phyloP scores from a whole-genome alignment of 2,888 invertebrate species.

The Oscheius sp. region DNA sequence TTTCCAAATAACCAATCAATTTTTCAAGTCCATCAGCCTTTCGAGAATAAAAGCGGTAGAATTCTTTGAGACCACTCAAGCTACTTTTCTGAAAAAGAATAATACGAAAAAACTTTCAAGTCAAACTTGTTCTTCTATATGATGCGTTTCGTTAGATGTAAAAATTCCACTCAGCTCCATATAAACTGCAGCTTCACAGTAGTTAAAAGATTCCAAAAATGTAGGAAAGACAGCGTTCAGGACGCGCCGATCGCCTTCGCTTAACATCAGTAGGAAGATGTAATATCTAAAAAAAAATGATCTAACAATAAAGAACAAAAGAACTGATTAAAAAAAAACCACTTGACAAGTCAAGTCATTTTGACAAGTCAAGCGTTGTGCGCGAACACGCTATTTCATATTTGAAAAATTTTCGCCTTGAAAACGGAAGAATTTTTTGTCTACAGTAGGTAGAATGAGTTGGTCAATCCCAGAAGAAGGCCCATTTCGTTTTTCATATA shows the following conservation, averaged over 20 bases:
- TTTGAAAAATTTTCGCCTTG: too few species aligned
- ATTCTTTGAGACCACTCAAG: neutral
- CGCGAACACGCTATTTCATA: too few species aligned
- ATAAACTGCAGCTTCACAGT: slow-evolving; percentile 15
- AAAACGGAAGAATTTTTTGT: too few species aligned
- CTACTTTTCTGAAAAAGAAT: slow-evolving; percentile 1
- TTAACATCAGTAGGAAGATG: slow-evolving; percentile 29
- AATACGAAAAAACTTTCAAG: neutral
- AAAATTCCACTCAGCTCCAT: slow-evolving; percentile 26
- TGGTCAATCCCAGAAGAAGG: too few species aligned
- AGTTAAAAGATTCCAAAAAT: slow-evolving; percentile 31
- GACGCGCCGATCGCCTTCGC: slow-evolving; percentile 23
- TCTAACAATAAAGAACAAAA: too few species aligned
- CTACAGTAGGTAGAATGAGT: too few species aligned
- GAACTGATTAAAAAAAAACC: too few species aligned
- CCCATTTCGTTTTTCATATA: too few species aligned
- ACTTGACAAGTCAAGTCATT: too few species aligned
- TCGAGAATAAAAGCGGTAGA: neutral
- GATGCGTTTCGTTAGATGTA: slow-evolving; percentile 8
- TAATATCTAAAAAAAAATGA: neutral
- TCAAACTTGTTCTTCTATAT: slow-evolving; percentile 24
- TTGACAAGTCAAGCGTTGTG: too few species aligned
- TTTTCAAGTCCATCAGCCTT: neutral
- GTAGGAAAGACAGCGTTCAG: slow-evolving; percentile 19
- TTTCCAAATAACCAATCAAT: neutral